Conservation (phyloP, 2,113 vertebrate species). For the Osmerus eperlanus region DNA sequence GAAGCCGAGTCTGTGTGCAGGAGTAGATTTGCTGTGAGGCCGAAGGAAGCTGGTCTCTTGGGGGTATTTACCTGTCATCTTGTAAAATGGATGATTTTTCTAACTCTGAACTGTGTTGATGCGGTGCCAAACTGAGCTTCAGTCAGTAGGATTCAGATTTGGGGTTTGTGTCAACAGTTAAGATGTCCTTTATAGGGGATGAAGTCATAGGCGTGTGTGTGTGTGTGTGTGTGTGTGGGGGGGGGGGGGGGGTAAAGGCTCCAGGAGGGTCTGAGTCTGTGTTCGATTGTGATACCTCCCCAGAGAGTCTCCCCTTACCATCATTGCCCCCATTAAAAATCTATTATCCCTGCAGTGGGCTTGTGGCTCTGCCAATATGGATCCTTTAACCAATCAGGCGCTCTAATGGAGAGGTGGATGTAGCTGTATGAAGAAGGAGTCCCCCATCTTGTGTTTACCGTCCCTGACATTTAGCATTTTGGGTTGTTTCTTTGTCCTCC, state of each 20-base stretch:
- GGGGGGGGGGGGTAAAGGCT: constrained; percentile 39
- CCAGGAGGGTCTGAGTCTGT: constrained; percentile 56
- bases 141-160: constrained; percentile 8
- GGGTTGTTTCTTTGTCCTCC: too few relatives aligned
- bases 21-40: too few relatives aligned
- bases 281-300: constrained; percentile 63
- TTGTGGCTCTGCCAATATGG: constrained; percentile 63
- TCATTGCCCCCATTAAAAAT: constrained; percentile 72
- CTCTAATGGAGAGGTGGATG: constrained; percentile 49
- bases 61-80: background rate
- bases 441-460: background rate
- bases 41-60: too few relatives aligned
- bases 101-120: background rate
- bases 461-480: background rate
- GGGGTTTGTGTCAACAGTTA: constrained; percentile 5
- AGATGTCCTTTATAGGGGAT: constrained; percentile 38
- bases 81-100: background rate
- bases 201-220: constrained; percentile 57
- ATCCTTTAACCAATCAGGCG: constrained; percentile 67
- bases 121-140: background rate
- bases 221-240: constrained; percentile 46
- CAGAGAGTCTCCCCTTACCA: constrained; percentile 68
- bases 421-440: background rate
- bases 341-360: constrained; percentile 67
- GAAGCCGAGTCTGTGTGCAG: too few relatives aligned